Evolutionary conservation across 1,140 invertebrate species (phyloP), one percentile per base, ranked within the genome.

Genomic region (Sycobia sp.): DNA sequence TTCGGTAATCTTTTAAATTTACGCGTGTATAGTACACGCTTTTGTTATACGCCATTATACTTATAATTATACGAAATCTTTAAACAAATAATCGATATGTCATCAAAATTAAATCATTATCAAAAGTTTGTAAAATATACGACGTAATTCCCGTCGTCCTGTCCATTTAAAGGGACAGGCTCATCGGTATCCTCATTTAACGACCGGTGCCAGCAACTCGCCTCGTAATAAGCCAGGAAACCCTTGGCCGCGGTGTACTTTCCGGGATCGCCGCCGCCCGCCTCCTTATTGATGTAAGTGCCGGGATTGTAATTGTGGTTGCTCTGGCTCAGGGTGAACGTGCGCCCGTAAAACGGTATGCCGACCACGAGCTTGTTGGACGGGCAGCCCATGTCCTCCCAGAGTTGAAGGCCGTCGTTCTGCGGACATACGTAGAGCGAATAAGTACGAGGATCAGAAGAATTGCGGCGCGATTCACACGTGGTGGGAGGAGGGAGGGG

Each of bases 161-260:
- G n/a, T n/a, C n/a, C n/a, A n/a, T n/a, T n/a, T n/a, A n/a, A n/a
- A n/a, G n/a, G n/a, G n/a, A n/a, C n/a, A n/a, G n/a, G n/a, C n/a
- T n/a, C n/a, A n/a, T n/a, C n/a, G n/a, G n/a, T n/a, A n/a, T n/a
- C n/a, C n/a, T n/a, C n/a, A n/a, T n/a, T n/a, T n/a, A n/a, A n/a
- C n/a, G n/a, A n/a, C n/a, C n/a, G n/a, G n/a, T n/a, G n/a, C n/a
- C n/a, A n/a, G n/a, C n/a, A n/a, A 39, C 23, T 72, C 78, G 90
- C 89, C 83, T 96, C 93, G 75, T 95, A 96, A 70, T 96, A 97
- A 64, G 93, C 86, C 70, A 93, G 86, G 73, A 94, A 92, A 67
- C 94, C 94, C 38, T 88, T 89, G 23, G 92, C 91, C 58, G 89
- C 88, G 0, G 94, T 96, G 70, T 91, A 95, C 1, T 89, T 87